phyloP scores from a whole-genome alignment of 1,140 invertebrate genomes.

The Cydia fagiglandana region DNA sequence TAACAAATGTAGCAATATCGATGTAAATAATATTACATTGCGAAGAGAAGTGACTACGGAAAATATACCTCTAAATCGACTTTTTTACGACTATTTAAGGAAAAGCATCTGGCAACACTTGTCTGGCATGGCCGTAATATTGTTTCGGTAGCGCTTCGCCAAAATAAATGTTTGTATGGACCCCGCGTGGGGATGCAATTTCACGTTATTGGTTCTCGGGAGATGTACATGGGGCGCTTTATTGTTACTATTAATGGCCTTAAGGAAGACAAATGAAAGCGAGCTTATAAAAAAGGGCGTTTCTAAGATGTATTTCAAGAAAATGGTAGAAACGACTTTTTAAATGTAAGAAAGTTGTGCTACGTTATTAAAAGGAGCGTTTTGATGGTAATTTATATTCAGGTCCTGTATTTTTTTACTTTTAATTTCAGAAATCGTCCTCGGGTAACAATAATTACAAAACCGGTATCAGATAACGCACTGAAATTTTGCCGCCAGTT shows the following conservation, averaged over 20 bases:
- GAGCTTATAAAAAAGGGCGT: constrained; percentile 9
- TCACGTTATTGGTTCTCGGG: constrained; percentile 56
- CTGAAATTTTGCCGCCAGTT: background rate
- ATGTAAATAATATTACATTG: background rate
- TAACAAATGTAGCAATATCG: too few species aligned
- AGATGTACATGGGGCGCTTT: constrained; percentile 46
- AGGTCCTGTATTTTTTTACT: too few species aligned
- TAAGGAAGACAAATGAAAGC: constrained; percentile 24
- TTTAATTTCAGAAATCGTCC: background rate
- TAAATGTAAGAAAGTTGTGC: too few species aligned
- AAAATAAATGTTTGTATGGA: constrained; percentile 59
- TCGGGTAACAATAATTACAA: background rate
- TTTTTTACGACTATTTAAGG: background rate
- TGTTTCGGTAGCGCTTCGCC: constrained; percentile 53
- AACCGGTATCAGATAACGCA: background rate
- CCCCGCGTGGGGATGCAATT: constrained; percentile 47
- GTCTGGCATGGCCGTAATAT: constrained; percentile 47
- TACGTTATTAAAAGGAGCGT: background rate
- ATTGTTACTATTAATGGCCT: constrained; percentile 52
- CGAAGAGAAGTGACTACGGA: background rate
- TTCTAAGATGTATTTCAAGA: background rate
- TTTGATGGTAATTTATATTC: too few species aligned
- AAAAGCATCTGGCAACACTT: background rate
- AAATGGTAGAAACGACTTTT: too few species aligned
- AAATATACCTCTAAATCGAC: background rate